A percentile compares a stretch with the other conserved stretches of the same genome.
Conservation (phyloP, 64 coral and sea anemone genomes). For the Actinia equina region DNA sequence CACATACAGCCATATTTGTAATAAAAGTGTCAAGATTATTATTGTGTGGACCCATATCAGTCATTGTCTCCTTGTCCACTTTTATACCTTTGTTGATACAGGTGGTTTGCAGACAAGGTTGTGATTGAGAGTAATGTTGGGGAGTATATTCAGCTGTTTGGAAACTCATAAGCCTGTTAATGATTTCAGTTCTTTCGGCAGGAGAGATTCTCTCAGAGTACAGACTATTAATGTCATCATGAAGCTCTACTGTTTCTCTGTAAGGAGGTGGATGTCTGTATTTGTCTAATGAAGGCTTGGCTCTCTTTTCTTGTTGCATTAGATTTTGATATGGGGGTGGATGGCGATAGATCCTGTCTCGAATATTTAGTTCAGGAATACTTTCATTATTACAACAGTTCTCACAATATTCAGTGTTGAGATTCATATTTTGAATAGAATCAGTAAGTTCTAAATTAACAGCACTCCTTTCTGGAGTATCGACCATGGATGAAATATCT, state of each 20-base stretch:
- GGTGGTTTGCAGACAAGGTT: not conserved
- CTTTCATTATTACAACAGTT: constrained; percentile 21
- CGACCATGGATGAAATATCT: not conserved
- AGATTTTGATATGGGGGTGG: constrained; percentile 79
- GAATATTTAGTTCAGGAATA: constrained; percentile 31
- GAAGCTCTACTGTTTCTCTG: constrained; percentile 57
- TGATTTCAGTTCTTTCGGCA: constrained; percentile 29
- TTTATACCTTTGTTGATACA: not conserved
- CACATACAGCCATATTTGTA: not conserved
- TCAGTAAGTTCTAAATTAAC: not conserved
- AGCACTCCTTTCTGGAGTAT: not conserved
- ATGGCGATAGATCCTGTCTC: constrained; percentile 51
- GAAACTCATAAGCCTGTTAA: not conserved
- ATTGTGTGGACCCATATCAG: constrained; percentile 43
- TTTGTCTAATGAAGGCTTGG: constrained; percentile 46
- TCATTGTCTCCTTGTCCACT: constrained; percentile 23
- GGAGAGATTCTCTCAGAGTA: constrained; percentile 12
- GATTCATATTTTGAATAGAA: constrained; percentile 23
- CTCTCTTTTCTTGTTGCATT: constrained; percentile 44
- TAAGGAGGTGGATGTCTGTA: constrained; percentile 91
- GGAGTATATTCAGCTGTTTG: not conserved
- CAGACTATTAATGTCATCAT: constrained; percentile 24
- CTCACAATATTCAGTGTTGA: constrained; percentile 33
- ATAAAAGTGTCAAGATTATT: not conserved
- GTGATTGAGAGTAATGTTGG: not conserved